phyloP scores from a whole-genome alignment of 2,888 invertebrate genomes.

The Mamestra brassicae region DNA sequence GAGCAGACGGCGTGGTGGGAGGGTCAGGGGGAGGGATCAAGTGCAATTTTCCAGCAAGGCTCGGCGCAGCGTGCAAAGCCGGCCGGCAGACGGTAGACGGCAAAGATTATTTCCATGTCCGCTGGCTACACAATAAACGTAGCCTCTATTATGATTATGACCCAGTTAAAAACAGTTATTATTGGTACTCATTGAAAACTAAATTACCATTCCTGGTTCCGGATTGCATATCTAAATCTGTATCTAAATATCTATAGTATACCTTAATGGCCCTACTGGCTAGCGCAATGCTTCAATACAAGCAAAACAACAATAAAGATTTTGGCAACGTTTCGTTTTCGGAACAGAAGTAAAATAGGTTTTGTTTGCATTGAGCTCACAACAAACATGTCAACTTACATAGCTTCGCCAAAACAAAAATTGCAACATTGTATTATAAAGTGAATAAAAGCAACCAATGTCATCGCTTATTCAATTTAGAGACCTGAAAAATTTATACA shows the following conservation, averaged over 20 bases:
- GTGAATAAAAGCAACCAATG: slow-evolving; percentile 10
- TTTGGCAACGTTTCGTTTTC: slow-evolving; percentile 28
- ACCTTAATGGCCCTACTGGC: slow-evolving; percentile 17
- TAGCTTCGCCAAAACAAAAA: slow-evolving; percentile 7
- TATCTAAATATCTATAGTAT: slow-evolving; percentile 22
- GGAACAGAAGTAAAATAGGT: slow-evolving; percentile 22
- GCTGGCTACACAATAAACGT: slow-evolving; percentile 53
- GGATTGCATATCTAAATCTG: slow-evolving; percentile 12
- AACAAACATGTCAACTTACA: slow-evolving; percentile 13
- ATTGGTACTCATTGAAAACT: slow-evolving; percentile 47
- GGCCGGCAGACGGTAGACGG: slow-evolving; percentile 62
- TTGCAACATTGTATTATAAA: neutral
- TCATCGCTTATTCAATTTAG: slow-evolving; percentile 23
- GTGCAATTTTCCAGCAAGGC: slow-evolving; percentile 84
- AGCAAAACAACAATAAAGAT: slow-evolving; percentile 17
- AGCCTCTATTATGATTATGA: slow-evolving; percentile 44
- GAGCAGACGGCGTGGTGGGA: slow-evolving; percentile 67
- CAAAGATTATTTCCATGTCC: slow-evolving; percentile 70
- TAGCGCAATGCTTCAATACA: slow-evolving; percentile 8
- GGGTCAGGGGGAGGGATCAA: slow-evolving; percentile 75
- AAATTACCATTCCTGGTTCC: slow-evolving; percentile 38
- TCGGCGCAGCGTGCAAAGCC: slow-evolving; percentile 67
- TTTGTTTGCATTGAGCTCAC: slow-evolving; percentile 21
- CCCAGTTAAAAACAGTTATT: slow-evolving; percentile 45
- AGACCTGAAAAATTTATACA: slow-evolving; percentile 17